Conservation (phyloP, 2,113 vertebrate genomes). For the Telmatochromis brichardi region DNA sequence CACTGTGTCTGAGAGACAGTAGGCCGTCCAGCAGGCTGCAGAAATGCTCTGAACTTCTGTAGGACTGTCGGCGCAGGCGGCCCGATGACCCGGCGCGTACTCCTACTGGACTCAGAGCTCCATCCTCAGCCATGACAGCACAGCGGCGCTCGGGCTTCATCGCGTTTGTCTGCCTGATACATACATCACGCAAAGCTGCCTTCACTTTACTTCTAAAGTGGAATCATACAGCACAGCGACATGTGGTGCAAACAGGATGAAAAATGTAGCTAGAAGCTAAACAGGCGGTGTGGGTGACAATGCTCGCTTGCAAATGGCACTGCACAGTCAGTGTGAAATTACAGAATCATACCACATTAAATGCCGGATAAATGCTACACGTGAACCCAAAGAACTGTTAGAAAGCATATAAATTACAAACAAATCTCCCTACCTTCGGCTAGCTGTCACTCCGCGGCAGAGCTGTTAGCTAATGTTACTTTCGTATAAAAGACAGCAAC, state of each 20-base stretch:
- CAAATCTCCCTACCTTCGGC: not conserved
- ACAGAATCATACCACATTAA: not conserved
- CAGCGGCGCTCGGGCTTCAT: constrained; percentile 22
- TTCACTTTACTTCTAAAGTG: not conserved
- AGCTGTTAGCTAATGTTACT: not conserved
- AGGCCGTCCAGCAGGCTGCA: constrained; percentile 84
- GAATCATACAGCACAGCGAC: not conserved
- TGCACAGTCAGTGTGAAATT: not conserved
- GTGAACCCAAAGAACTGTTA: rapidly evolving
- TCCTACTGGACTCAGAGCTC: constrained; percentile 58
- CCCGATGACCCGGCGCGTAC: constrained; percentile 39
- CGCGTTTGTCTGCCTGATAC: not conserved
- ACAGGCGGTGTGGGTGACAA: not conserved
- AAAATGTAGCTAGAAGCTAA: not conserved
- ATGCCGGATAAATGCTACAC: not conserved
- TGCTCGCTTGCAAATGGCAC: not conserved
- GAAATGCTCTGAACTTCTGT: constrained; percentile 80
- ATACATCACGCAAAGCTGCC: not conserved
- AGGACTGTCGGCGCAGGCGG: constrained; percentile 74
- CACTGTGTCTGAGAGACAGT: constrained; percentile 77
- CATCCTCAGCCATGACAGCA: constrained; percentile 78
- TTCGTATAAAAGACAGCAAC: not conserved
- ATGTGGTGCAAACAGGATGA: not conserved
- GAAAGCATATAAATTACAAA: not conserved
- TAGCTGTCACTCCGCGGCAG: not conserved